Conservation (phyloP, 37 sponge, comb jelly and placozoan genomes). For the Halichondria panicea region DNA sequence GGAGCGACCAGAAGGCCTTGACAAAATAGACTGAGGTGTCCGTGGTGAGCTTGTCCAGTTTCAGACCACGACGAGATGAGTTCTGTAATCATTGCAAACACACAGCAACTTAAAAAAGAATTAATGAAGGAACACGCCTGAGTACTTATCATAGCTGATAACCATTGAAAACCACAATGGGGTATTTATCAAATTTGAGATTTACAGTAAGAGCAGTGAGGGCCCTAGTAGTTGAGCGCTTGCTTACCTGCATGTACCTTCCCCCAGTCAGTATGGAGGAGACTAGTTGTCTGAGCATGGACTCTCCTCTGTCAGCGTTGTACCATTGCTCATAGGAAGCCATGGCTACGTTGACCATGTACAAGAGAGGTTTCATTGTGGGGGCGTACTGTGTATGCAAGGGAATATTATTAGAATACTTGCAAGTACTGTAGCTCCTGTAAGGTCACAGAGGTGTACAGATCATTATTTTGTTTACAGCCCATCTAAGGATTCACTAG, state of each 20-base stretch:
- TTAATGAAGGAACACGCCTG: not conserved
- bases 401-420: not conserved
- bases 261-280: conserved; percentile 44
- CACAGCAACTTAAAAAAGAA: not conserved
- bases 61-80: conserved; percentile 65
- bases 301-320: conserved; percentile 33
- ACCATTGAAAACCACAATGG: not conserved
- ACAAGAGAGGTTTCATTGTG: conserved; percentile 45
- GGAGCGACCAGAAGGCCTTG: conserved; percentile 87
- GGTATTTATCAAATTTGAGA: not conserved
- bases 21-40: conserved; percentile 64
- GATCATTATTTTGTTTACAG: no score
- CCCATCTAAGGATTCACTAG: not conserved
- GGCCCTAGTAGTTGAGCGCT: no score
- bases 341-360: conserved; percentile 73
- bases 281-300: conserved; percentile 35
- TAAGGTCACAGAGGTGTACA: no score
- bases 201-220: not conserved
- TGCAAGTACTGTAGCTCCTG: not conserved
- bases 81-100: conserved; percentile 11
- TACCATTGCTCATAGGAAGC: conserved; percentile 83
- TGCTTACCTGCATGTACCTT: conserved; percentile 33
- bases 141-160: no score
- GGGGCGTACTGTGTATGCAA: conserved; percentile 55
- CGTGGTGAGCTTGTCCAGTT: conserved; percentile 66